phyloP scores from a whole-genome alignment of 2,888 invertebrate genomes.

The Atherix ibis region DNA sequence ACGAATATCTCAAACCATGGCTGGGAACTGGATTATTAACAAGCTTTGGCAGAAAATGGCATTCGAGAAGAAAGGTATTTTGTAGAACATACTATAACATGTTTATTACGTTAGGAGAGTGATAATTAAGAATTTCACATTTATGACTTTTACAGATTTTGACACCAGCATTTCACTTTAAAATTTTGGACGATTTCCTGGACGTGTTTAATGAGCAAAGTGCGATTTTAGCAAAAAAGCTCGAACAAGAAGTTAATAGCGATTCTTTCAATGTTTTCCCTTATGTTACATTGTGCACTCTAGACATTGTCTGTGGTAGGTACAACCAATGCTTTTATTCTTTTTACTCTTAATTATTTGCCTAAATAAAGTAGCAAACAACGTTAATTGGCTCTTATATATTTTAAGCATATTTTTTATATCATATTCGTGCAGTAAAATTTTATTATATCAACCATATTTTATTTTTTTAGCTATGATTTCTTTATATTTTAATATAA shows the following conservation, averaged over 20 bases:
- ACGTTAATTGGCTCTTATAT: too few species aligned
- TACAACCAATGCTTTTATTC: too few species aligned
- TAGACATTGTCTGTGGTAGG: conserved; percentile 51
- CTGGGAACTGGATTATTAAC: conserved; percentile 41
- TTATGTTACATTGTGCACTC: conserved; percentile 43
- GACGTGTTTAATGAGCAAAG: conserved; percentile 48
- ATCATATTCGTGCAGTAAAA: too few species aligned
- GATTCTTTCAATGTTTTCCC: conserved; percentile 41
- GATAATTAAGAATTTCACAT: too few species aligned
- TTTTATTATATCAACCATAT: too few species aligned
- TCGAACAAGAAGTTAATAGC: conserved; percentile 29
- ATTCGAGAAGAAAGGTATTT: conserved; percentile 39
- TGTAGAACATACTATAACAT: too few species aligned
- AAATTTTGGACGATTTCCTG: conserved; percentile 49
- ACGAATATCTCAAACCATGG: conserved; percentile 41
- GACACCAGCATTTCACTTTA: conserved; percentile 54
- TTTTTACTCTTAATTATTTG: too few species aligned
- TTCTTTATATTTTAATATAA: too few species aligned
- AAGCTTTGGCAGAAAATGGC: conserved; percentile 43
- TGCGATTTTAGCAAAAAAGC: conserved; percentile 35
- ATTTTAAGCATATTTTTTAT: too few species aligned
- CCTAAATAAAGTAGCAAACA: too few species aligned
- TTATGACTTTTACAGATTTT: conserved; percentile 35
- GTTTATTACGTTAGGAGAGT: too few species aligned
- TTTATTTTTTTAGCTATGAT: too few species aligned